Evolutionary conservation across 2,113 vertebrate species (phyloP).

Genomic region (Benitochromis conjunctus): DNA sequence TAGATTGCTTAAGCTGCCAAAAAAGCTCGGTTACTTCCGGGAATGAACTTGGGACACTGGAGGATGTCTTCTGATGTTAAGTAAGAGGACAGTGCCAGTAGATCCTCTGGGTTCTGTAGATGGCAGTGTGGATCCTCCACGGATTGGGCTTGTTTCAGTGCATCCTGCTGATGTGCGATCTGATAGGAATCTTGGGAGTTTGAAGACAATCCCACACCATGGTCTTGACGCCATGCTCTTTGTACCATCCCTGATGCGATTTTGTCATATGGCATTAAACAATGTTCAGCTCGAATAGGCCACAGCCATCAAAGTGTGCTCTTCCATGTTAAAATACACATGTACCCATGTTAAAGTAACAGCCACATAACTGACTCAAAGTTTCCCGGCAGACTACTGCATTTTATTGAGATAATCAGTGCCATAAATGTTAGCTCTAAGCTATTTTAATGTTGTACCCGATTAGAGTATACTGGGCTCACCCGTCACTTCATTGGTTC

Average conservation of each 20-base stretch:
- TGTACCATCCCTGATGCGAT: neutral
- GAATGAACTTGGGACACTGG: neutral
- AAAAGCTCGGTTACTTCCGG: neutral
- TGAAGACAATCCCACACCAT: neutral
- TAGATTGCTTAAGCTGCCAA: neutral
- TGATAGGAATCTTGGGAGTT: neutral
- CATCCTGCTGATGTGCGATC: neutral
- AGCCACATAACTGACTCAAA: neutral
- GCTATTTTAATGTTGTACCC: neutral
- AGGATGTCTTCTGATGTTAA: neutral
- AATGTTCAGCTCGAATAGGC: fast-evolving
- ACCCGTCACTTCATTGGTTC: neutral
- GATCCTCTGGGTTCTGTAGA: neutral
- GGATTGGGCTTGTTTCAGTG: neutral
- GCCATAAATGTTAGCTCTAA: neutral
- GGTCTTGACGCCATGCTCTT: neutral
- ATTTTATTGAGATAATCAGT: neutral
- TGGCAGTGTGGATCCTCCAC: fast-evolving
- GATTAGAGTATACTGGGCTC: fast-evolving
- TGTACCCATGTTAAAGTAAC: neutral
- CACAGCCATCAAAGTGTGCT: fast-evolving
- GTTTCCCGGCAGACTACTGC: neutral
- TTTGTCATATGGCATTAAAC: neutral
- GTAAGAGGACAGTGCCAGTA: neutral
- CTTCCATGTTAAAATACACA: neutral